Conservation (phyloP, 2,888 invertebrate species). For the Epicampocera succincta region DNA sequence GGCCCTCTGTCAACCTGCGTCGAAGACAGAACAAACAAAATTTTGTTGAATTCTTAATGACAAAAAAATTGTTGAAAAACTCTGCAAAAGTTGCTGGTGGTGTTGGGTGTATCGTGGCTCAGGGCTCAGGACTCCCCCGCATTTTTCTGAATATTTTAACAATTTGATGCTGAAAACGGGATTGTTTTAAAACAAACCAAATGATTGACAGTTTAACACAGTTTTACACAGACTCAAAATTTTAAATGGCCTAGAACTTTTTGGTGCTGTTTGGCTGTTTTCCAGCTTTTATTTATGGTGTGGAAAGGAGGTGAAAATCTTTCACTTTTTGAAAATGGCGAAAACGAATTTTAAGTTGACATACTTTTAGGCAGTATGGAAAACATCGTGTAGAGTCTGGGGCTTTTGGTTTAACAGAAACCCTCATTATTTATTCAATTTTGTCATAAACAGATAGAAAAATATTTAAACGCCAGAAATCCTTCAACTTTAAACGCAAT, state of each 20-base stretch:
- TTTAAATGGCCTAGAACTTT: constrained; percentile 20
- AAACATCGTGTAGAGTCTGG: too few relatives aligned
- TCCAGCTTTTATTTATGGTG: background rate
- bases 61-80: constrained; percentile 36
- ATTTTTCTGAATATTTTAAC: constrained; percentile 3
- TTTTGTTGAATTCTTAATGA: constrained; percentile 1
- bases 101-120: background rate
- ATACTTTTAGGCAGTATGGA: too few relatives aligned
- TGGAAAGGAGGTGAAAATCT: background rate
- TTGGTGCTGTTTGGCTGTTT: background rate
- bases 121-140: background rate
- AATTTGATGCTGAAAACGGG: constrained; percentile 20
- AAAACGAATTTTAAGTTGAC: too few relatives aligned
- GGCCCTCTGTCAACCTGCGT: too few relatives aligned
- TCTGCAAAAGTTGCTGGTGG: constrained; percentile 8
- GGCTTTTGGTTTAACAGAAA: too few relatives aligned
- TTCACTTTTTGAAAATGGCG: too few relatives aligned
- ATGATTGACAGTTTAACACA: constrained; percentile 54
- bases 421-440: too few relatives aligned
- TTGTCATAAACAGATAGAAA: too few relatives aligned
- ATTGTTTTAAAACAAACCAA: constrained; percentile 39
- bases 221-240: background rate
- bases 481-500: too few relatives aligned
- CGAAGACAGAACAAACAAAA: too few relatives aligned
- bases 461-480: too few relatives aligned